Evolutionary conservation across 1,140 invertebrate genomes (phyloP), one percentile per base, ranked within the genome.

Genomic region (Solen grandis): DNA sequence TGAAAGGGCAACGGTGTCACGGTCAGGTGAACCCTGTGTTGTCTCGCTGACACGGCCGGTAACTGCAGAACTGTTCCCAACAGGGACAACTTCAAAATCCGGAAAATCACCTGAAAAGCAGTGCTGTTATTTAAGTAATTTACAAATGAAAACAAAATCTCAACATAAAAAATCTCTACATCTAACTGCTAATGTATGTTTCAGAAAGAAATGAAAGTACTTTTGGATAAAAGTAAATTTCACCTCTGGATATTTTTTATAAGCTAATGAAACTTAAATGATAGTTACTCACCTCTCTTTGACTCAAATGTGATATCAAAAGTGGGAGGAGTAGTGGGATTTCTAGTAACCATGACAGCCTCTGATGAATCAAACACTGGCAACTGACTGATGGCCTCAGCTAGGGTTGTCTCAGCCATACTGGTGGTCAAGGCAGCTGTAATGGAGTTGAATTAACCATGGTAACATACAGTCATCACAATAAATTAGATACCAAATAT

Each of bases 11-110:
- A 85, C 80, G 14, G 33, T 66, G 14, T 73, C 29, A 14, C 73
- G 31, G 50, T 69, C 81, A 19, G 85, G 54, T 19, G 46, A 46
- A 31, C 86, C 86, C 27, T 76, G 73, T 2, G 74, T 80, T 16
- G 46, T 57, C 60, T 85, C 68, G 2, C 57, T 54, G 0, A 87
- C 81, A 0, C 59, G 59, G 33, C 68, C 50, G 0, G 74, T 50
- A 0, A 87, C 14, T 29, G 16, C 8, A 19, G 74, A 38, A 36
- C 54, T 41, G 25, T 41, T 33, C 13, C 31, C 60, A 13, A 52
- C 35, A 19, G 25, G 3, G 4, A 54, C 27, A 16, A 77, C 62
- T 19, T 13, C 29, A 38, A 78, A 25, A 46, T 38, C 33, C 2
- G 75, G 75, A 41, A 78, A 78, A 27, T 69, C 50, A 59, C 75